Base-by-base conservation (phyloP, 37 sponge, comb jelly and placozoan genomes). In the Hexactinellida sp. region DNA sequence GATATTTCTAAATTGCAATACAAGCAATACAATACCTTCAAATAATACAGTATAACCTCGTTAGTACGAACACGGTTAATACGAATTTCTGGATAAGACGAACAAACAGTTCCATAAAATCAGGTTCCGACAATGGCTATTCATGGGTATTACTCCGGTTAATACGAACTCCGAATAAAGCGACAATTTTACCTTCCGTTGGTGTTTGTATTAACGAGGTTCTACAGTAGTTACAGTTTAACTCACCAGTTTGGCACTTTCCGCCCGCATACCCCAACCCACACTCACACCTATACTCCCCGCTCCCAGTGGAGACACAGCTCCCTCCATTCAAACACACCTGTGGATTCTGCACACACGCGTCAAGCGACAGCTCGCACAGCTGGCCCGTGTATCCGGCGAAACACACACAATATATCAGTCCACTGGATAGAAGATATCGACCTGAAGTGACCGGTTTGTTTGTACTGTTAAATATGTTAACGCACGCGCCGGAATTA, bases 351-450 rank as follows among this genome's bases (percentile, higher is more conserved):
- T 86, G 84, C 38, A 84, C 85, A 82, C 91, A 90, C 32, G 85
- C 86, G 82, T 87, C 54, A 30, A 90, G 36, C 0, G 19, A 36
- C 32, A 0, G 0, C 0, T 86, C 87, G 84, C 91, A 91, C 32
- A 36, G 38, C n/a, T 0, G 0, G 3, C 91, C 91, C 47, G 87
- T 84, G 36, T 84, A 91, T 36, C 89, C 91, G 24, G 55, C 39
- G 0, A 10, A 36, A 88, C 91, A 91, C 19, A 24, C 30, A 76
- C 91, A 91, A 0, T 7, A 10, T 63, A 63, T n/a, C 76, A 63
- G 13, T 63, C 76, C 76, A 63, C 13, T 28, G 25, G 1, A 23
- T 3, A 63, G 3, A 32, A 63, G 76, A 63, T 1, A 32, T 25
- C 32, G 3, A 7, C 5, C 30, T 10, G 34, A 63, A 63, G 76